These are phyloP conservation scores for Lasiurus borealis DNA, from an alignment of 2,113 vertebrate species.

Conservation along the genomic window DNA sequence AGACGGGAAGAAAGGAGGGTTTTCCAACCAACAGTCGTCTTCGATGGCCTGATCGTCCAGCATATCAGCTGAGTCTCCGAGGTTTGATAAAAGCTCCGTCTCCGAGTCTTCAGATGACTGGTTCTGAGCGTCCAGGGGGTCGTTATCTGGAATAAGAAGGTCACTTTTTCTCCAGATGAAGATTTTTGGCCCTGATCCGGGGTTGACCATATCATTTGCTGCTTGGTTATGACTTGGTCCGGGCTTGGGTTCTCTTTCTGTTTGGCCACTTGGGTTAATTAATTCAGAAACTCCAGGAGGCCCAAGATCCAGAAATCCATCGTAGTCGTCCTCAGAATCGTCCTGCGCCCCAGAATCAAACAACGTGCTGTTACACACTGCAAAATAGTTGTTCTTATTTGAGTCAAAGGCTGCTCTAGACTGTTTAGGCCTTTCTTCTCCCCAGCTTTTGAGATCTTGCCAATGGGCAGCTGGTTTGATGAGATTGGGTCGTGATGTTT, in stretches of 20 bases:
- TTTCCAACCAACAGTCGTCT: slow-evolving; percentile 69
- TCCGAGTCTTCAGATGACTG: slow-evolving; percentile 67
- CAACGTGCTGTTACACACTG: slow-evolving; percentile 66
- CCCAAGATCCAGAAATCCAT: slow-evolving; percentile 70
- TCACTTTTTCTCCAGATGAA: slow-evolving; percentile 69
- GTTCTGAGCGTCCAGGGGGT: slow-evolving; percentile 62
- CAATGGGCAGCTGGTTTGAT: slow-evolving; percentile 92
- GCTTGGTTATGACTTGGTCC: slow-evolving; percentile 80
- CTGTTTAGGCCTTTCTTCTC: slow-evolving; percentile 84
- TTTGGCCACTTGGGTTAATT: slow-evolving; percentile 66
- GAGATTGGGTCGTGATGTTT: slow-evolving; percentile 87
- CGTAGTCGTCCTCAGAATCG: slow-evolving; percentile 76
- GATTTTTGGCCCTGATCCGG: slow-evolving; percentile 56
- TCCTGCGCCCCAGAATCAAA: slow-evolving; percentile 61
- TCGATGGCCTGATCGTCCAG: slow-evolving; percentile 64
- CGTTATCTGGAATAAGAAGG: slow-evolving; percentile 54
- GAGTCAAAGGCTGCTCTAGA: slow-evolving; percentile 69
- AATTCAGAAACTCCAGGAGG: slow-evolving; percentile 81
- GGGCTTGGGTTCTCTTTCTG: slow-evolving; percentile 71
- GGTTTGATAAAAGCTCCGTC: slow-evolving; percentile 71
- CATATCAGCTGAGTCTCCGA: neutral
- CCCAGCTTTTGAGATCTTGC: slow-evolving; percentile 81
- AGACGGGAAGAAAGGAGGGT: neutral
- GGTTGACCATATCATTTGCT: neutral
- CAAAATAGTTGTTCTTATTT: slow-evolving; percentile 63